Percentiles rank a stretch among this genome's conserved stretches.
Conservation (phyloP, 2,888 invertebrate species). For the Calameuta idolon region DNA sequence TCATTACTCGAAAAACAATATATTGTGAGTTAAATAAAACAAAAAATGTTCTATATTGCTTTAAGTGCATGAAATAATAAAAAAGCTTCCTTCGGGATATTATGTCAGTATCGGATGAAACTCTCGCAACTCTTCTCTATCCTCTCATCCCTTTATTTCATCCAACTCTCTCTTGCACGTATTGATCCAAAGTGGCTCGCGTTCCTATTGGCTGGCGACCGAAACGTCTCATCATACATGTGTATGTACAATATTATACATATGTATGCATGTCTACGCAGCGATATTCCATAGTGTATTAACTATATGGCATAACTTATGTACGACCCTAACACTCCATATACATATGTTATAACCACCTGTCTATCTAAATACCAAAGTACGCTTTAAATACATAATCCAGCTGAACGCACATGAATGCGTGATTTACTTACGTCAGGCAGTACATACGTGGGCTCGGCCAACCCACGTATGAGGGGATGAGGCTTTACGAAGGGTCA, state of each 20-base stretch:
- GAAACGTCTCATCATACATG: neutral
- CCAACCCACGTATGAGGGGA: slow-evolving; percentile 4
- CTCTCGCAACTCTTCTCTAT: slow-evolving; percentile 15
- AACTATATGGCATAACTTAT: no score
- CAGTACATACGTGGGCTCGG: neutral
- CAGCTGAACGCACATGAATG: neutral
- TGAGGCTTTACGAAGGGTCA: neutral
- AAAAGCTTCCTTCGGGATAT: no score
- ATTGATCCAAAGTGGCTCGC: slow-evolving; percentile 56
- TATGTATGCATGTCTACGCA: no score
- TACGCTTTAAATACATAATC: slow-evolving; percentile 17
- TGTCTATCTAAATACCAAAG: slow-evolving; percentile 46
- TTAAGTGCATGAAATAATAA: no score
- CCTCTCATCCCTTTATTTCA: slow-evolving; percentile 32
- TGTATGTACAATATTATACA: slow-evolving; percentile 3
- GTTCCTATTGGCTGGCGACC: slow-evolving; percentile 45
- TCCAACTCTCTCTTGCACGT: slow-evolving; percentile 43
- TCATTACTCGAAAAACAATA: no score
- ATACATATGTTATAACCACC: slow-evolving; percentile 12
- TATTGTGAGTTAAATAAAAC: no score
- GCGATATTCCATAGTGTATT: no score
- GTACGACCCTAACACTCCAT: neutral
- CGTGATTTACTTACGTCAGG: neutral
- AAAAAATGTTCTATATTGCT: no score
- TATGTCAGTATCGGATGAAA: no score